These are phyloP conservation scores for Nestor notabilis DNA, from an alignment of 2,113 vertebrate species.

Conservation along the genomic window DNA sequence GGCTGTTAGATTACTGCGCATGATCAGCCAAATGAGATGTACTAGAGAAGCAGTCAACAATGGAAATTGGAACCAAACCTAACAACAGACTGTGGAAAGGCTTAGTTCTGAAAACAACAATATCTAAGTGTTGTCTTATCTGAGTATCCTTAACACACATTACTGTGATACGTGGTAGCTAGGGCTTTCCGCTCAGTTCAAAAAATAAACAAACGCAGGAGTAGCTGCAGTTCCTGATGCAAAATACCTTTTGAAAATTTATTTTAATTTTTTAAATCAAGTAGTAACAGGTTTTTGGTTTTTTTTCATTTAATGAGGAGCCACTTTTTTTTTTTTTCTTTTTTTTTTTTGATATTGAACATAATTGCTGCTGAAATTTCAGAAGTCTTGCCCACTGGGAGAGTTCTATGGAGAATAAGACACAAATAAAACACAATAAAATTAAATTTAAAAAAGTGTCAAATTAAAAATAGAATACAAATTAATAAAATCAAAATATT, in stretches of 20 bases:
- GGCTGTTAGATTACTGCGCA: neutral
- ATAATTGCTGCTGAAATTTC: neutral
- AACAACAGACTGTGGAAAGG: neutral
- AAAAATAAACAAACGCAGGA: neutral
- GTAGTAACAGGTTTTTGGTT: neutral
- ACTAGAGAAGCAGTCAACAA: neutral
- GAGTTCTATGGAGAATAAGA: neutral
- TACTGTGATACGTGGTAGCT: neutral
- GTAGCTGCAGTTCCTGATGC: neutral
- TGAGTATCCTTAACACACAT: neutral
- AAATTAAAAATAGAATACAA: neutral
- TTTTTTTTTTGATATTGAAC: neutral
- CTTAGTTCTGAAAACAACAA: neutral
- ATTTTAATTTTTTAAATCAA: neutral
- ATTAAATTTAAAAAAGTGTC: neutral
- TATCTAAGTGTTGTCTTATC: neutral
- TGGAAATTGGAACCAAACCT: neutral
- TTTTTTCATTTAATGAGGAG: neutral
- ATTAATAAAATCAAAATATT: neutral
- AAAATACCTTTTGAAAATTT: neutral
- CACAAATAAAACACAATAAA: neutral
- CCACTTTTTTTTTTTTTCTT: no score
- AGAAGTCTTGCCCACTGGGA: neutral
- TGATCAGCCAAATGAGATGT: neutral
- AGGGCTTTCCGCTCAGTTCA: neutral